A percentile compares a stretch with the other conserved stretches of the same genome.
Conservation (phyloP, 2,113 vertebrate species). For the Tyto alba region DNA sequence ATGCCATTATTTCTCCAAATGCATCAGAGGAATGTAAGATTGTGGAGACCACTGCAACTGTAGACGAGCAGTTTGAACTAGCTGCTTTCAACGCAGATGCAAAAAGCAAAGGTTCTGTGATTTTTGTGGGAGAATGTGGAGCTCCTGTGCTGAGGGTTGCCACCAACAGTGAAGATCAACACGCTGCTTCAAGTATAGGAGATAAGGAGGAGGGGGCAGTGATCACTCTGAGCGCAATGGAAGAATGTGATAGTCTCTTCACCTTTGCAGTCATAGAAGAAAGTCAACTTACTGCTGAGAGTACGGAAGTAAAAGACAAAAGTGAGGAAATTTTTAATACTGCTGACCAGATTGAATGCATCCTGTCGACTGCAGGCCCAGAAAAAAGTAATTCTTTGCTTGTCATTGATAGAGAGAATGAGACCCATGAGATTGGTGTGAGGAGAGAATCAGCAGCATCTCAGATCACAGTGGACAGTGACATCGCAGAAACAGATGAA, state of each 20-base stretch:
- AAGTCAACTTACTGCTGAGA: not conserved
- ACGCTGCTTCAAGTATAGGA: not conserved
- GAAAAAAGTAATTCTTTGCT: not conserved
- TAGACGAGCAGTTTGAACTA: not conserved
- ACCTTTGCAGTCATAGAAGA: not conserved
- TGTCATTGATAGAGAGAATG: not conserved
- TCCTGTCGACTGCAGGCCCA: not conserved
- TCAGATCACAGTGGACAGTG: not conserved
- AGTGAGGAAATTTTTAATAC: not conserved
- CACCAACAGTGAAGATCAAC: not conserved
- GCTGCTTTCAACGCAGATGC: not conserved
- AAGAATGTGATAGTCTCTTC: not conserved
- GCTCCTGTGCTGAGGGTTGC: slow-evolving; percentile 25
- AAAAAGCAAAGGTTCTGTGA: not conserved
- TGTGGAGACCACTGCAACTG: not conserved
- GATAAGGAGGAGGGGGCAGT: not conserved
- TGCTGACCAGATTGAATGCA: not conserved
- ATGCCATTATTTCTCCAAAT: slow-evolving; percentile 48
- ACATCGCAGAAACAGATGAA: not conserved
- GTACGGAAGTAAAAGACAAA: not conserved
- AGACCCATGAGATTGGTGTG: not conserved
- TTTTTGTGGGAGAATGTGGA: slow-evolving; percentile 2
- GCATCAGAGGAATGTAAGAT: slow-evolving; percentile 43
- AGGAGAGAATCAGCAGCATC: not conserved
- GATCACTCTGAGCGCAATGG: not conserved